Conservation (phyloP, 35 echinoderm and acorn worm genomes). For the Chiridota heheva region DNA sequence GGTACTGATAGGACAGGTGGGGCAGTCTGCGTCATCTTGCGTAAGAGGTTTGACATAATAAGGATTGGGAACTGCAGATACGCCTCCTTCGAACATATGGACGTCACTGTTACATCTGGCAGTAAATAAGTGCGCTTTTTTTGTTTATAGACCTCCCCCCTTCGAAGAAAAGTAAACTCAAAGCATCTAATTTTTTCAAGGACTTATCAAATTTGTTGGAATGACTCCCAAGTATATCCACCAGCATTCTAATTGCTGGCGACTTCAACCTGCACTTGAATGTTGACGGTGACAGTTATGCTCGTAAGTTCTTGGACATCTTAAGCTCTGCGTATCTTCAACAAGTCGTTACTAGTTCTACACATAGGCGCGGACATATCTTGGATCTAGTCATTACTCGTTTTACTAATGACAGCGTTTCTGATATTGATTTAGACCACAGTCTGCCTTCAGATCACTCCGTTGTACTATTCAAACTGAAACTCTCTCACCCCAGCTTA, state of each 20-base stretch:
- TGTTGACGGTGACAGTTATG: neutral
- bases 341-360: conserved; percentile 8
- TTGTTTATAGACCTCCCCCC: too few relatives aligned
- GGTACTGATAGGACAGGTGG: conserved; percentile 14
- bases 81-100: too few relatives aligned
- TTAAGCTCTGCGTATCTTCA: neutral
- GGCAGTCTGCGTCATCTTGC: conserved; percentile 1
- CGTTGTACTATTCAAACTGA: conserved; percentile 1
- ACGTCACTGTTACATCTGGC: too few relatives aligned
- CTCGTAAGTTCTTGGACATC: neutral
- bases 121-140: too few relatives aligned
- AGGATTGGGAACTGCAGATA: too few relatives aligned
- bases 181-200: too few relatives aligned
- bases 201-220: too few relatives aligned
- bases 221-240: too few relatives aligned
- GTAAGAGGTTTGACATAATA: neutral
- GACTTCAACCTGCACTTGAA: conserved; percentile 11
- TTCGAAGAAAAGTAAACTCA: too few relatives aligned
- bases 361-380: conserved; percentile 1
- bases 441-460: neutral
- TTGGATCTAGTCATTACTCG: conserved; percentile 12
- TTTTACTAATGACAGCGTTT: neutral
- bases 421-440: neutral
- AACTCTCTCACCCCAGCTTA: neutral
- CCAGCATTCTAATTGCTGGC: too few relatives aligned